Evolutionary conservation across 2,888 invertebrate genomes (phyloP), one percentile per base, ranked within the genome.

Genomic region (Mythimna albipuncta): DNA sequence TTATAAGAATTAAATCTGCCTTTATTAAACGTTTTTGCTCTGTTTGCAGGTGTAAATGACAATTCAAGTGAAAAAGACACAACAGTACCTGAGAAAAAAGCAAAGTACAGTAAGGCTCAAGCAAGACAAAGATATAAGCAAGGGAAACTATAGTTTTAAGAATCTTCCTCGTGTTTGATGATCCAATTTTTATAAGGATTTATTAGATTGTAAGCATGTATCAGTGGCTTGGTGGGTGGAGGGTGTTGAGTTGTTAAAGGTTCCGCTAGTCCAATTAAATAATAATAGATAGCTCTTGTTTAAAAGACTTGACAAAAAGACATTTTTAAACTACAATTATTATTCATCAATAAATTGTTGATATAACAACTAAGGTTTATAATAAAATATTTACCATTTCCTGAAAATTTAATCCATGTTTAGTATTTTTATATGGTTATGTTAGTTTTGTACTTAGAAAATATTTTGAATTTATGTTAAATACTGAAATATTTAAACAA

Each of bases 101-200:
- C 91, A 13, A 95, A 97, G 89, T 98, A 98, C 87, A 97, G 97
- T 81, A 98, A 98, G 94, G 98, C 98, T 6, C 98, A 98, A 92
- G 98, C 98, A 16, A 94, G 98, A 82, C 97, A 98, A 87, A 96
- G 98, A 91, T 98, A 97, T 91, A 97, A 97, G 91, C 98, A 98
- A 92, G 98, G 98, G 80, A 98, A 97, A 94, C 94, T 97, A 91
- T 97, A 97, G 94, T 90, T 88, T 62, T 88, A 85, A 85, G 83
- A 81, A 75, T 81, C 47, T 75, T 77, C 71, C 74, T 77, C 70
- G 77, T 83, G 77, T 77, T 76, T 72, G 47, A 72, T 74, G 77
- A 75, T 85, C 68, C 67, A 72, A 73, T 81, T 85, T 86, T 86
- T 82, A 70, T 81, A 83, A 78, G 47, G 38, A 72, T 86, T 83